Evolutionary conservation across 2,797 vertebrate genomes (phyloP).

Genomic region (Oreochromis mossambicus): DNA sequence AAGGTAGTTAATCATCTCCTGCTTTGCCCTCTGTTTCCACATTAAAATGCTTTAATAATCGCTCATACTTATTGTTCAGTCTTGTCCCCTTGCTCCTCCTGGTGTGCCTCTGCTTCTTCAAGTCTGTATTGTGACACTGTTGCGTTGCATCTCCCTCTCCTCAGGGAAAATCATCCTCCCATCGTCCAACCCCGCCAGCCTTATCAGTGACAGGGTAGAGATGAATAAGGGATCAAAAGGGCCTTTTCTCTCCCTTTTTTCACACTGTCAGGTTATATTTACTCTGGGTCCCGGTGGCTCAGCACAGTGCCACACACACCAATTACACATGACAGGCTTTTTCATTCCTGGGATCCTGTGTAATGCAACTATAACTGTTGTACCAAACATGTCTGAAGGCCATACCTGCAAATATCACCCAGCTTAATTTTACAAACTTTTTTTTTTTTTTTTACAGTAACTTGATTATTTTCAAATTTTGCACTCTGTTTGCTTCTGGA

Average conservation of each 20-base stretch:
- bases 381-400: constrained; percentile 18
- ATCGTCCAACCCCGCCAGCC: constrained; percentile 41
- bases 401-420: background rate
- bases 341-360: constrained; percentile 39
- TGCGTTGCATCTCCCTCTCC: constrained; percentile 35
- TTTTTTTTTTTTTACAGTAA: background rate
- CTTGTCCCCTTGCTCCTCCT: background rate
- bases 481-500: background rate
- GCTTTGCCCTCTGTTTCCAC: background rate
- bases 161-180: constrained; percentile 57
- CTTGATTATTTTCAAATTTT: background rate
- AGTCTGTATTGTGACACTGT: constrained; percentile 35
- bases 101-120: background rate
- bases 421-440: background rate
- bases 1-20: constrained; percentile 5
- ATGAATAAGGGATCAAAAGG: constrained; percentile 75
- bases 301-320: constrained; percentile 53
- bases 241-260: constrained; percentile 57
- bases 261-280: constrained; percentile 71
- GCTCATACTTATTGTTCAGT: constrained; percentile 12
- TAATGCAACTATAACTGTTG: constrained; percentile 31
- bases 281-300: constrained; percentile 51
- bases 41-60: constrained; percentile 28
- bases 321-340: constrained; percentile 64
- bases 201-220: constrained; percentile 68